phyloP scores from a whole-genome alignment of 37 sponge, comb jelly and placozoan species.

The Hexactinellida sp. region DNA sequence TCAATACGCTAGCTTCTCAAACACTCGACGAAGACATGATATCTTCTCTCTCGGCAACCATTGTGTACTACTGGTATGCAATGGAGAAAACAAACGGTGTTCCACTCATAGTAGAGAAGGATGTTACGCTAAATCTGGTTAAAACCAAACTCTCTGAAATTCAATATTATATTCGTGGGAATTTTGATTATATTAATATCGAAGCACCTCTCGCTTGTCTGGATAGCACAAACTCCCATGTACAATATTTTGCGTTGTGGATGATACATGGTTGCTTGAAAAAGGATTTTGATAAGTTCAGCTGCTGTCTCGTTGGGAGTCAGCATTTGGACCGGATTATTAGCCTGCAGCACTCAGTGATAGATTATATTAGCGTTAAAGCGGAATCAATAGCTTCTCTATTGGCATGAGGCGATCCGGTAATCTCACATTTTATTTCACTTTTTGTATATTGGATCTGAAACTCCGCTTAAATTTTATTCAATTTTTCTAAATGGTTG shows the following conservation, averaged over 20 bases:
- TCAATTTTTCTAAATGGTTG: too few relatives aligned
- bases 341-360: background rate
- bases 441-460: too few relatives aligned
- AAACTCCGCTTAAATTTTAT: too few relatives aligned
- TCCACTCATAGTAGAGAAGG: background rate
- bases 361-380: background rate
- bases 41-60: background rate
- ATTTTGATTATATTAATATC: background rate
- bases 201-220: conserved; percentile 13
- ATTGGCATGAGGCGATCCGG: too few relatives aligned
- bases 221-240: background rate
- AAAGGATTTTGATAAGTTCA: background rate
- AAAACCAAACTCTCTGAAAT: background rate
- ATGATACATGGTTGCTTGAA: background rate
- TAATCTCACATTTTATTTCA: too few relatives aligned
- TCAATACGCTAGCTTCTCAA: background rate
- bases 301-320: background rate
- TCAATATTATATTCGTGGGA: background rate
- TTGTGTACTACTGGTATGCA: background rate
- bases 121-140: background rate
- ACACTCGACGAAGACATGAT: background rate
- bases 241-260: background rate
- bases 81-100: background rate
- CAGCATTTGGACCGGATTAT: background rate
- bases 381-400: background rate